phyloP scores from a whole-genome alignment of 2,888 invertebrate species.

The Tetranychus piercei region DNA sequence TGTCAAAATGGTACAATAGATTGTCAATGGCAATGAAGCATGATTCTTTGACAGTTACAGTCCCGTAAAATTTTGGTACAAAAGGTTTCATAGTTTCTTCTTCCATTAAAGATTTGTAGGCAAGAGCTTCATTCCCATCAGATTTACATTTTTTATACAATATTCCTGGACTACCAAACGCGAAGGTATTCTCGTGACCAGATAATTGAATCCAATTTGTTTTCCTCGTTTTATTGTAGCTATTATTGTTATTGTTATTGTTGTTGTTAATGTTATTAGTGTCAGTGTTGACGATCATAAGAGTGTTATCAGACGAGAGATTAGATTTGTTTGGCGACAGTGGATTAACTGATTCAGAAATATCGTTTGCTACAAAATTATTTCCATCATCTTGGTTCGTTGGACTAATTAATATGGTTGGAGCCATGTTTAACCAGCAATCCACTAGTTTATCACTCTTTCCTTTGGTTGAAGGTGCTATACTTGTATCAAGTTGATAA shows the following conservation, averaged over 20 bases:
- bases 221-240: conserved; percentile 20
- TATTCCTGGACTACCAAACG: conserved; percentile 76
- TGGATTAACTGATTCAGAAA: too few relatives aligned
- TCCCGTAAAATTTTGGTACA: conserved; percentile 64
- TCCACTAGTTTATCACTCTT: too few relatives aligned
- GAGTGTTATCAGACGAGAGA: neutral
- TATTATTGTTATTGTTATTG: neutral
- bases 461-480: too few relatives aligned
- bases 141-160: conserved; percentile 71
- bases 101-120: conserved; percentile 55
- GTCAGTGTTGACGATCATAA: neutral
- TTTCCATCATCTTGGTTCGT: too few relatives aligned
- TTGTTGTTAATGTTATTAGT: neutral
- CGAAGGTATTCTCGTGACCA: conserved; percentile 59
- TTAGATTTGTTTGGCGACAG: too few relatives aligned
- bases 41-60: conserved; percentile 39
- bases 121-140: conserved; percentile 34
- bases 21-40: conserved; percentile 86
- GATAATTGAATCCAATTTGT: conserved; percentile 69
- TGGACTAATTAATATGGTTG: too few relatives aligned
- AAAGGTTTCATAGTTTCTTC: conserved; percentile 49
- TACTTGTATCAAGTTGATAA: too few relatives aligned
- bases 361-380: too few relatives aligned
- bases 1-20: conserved; percentile 55
- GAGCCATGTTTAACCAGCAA: too few relatives aligned